phyloP scores from a whole-genome alignment of 37 sponge, comb jelly and placozoan species.

The Halisarca cf. caerulea region DNA sequence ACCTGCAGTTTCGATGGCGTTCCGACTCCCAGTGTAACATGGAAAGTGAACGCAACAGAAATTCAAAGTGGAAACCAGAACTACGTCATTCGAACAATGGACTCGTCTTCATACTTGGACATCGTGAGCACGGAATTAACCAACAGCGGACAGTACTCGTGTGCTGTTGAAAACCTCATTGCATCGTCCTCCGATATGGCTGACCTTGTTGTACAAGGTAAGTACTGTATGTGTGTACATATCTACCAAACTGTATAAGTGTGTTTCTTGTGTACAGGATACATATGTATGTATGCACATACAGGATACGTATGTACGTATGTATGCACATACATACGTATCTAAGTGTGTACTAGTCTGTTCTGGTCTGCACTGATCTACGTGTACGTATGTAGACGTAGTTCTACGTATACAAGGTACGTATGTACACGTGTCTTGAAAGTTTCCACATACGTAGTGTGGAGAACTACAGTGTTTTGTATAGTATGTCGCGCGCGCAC shows the following conservation, averaged over 20 bases:
- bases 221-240: neutral
- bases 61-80: neutral
- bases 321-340: neutral
- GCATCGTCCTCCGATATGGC: neutral
- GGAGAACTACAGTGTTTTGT: too few species aligned
- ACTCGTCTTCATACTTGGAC: neutral
- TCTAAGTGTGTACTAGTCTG: neutral
- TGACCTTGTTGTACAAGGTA: slow-evolving; percentile 22
- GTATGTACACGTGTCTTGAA: too few species aligned
- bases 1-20: slow-evolving; percentile 28
- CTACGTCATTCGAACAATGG: neutral
- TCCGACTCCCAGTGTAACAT: slow-evolving; percentile 31
- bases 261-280: neutral
- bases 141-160: slow-evolving; percentile 8
- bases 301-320: neutral
- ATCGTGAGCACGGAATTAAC: neutral
- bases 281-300: neutral
- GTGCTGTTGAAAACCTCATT: slow-evolving; percentile 18
- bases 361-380: too few species aligned
- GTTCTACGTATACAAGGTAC: neutral
- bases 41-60: slow-evolving; percentile 9
- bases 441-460: too few species aligned
- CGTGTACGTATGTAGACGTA: neutral
- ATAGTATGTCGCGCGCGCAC: too few species aligned
- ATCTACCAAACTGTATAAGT: too few species aligned